phyloP scores from a whole-genome alignment of 2,888 invertebrate species.

The Endotricha flammealis region DNA sequence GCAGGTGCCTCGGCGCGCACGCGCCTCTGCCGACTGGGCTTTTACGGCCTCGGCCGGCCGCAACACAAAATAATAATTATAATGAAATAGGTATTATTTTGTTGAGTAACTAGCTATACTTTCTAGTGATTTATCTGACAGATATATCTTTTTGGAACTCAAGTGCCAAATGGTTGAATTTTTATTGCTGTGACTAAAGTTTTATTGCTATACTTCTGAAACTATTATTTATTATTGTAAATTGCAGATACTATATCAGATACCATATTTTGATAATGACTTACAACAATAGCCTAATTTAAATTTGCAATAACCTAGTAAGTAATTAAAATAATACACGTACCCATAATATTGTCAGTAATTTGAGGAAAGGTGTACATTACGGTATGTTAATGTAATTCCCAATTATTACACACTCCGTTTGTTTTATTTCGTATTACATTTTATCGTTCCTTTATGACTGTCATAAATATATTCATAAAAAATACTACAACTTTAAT shows the following conservation, averaged over 20 bases:
- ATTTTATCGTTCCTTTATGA: conserved; percentile 13
- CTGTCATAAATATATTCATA: not conserved
- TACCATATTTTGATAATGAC: too few relatives aligned
- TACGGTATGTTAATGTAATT: conserved; percentile 9
- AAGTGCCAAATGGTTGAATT: not conserved
- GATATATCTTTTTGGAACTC: conserved; percentile 1
- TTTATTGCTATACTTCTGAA: too few relatives aligned
- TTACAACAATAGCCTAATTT: too few relatives aligned
- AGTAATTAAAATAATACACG: too few relatives aligned
- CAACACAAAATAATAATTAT: conserved; percentile 43
- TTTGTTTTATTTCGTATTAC: conserved; percentile 19
- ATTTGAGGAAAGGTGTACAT: conserved; percentile 14
- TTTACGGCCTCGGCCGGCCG: conserved; percentile 33
- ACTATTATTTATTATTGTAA: too few relatives aligned
- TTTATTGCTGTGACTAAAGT: too few relatives aligned
- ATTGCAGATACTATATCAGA: too few relatives aligned
- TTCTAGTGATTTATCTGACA: conserved; percentile 6
- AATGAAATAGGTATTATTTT: conserved; percentile 21
- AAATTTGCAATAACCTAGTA: too few relatives aligned
- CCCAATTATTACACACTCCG: conserved; percentile 16
- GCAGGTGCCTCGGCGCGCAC: conserved; percentile 64
- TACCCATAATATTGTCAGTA: too few relatives aligned
- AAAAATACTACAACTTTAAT: not conserved
- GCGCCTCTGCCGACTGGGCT: conserved; percentile 36
- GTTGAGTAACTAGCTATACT: conserved; percentile 9